Conservation (phyloP, 2,113 vertebrate species). For the Phyllostomus discolor region DNA sequence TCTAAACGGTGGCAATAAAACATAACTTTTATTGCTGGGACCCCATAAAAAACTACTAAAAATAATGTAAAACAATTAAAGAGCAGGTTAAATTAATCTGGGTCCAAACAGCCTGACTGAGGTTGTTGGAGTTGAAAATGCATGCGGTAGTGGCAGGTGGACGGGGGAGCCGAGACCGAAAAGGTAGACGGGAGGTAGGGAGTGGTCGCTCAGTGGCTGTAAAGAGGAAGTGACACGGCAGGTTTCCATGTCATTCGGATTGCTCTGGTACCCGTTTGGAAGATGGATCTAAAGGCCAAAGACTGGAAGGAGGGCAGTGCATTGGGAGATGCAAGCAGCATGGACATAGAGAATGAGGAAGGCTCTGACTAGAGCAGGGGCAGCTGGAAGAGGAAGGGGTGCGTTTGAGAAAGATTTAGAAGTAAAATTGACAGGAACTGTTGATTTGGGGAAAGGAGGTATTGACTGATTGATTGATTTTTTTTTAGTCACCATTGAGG, state of each 20-base stretch:
- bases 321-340: too few species aligned
- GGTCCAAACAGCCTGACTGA: not conserved
- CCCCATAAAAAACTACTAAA: not conserved
- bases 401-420: not conserved
- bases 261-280: not conserved
- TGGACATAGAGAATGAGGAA: not conserved
- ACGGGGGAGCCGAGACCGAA: not conserved
- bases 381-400: too few species aligned
- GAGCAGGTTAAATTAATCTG: not conserved
- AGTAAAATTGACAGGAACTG: not conserved
- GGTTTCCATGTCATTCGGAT: not conserved
- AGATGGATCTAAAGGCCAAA: not conserved
- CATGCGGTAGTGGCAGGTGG: not conserved
- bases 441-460: not conserved
- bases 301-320: not conserved
- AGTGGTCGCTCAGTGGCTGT: not conserved
- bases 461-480: not conserved
- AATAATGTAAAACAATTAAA: not conserved
- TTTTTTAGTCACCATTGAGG: not conserved
- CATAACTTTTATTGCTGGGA: not conserved
- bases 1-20: not conserved
- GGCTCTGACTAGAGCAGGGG: rapidly evolving
- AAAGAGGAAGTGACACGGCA: not conserved
- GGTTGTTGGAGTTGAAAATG: not conserved
- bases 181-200: too few species aligned